Evolutionary conservation across 2,797 vertebrate species (phyloP).

Genomic region (Ctenosaura bakeri): DNA sequence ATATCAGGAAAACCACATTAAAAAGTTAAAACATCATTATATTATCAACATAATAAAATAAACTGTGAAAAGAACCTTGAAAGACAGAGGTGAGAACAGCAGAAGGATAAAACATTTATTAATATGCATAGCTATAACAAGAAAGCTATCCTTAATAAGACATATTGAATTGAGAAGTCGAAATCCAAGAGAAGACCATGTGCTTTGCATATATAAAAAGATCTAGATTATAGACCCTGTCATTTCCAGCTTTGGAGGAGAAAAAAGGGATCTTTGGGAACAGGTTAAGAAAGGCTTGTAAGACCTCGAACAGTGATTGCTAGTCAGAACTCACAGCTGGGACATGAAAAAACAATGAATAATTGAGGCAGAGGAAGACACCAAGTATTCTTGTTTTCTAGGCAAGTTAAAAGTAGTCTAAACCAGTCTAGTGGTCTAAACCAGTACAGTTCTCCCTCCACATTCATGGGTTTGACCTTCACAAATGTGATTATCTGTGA

Average conservation of each 20-base stretch:
- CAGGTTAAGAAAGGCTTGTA: not conserved
- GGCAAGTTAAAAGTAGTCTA: not conserved
- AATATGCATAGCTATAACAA: not conserved
- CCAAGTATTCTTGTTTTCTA: rapidly evolving
- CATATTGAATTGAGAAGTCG: not conserved
- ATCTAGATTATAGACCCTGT: not conserved
- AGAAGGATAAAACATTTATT: rapidly evolving
- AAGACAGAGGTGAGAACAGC: not conserved
- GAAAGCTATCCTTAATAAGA: not conserved
- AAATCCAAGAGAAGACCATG: not conserved
- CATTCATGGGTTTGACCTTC: too few species aligned
- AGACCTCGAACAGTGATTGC: not conserved
- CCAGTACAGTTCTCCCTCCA: not conserved
- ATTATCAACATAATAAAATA: too few species aligned
- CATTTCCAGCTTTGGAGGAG: not conserved
- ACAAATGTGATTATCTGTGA: too few species aligned
- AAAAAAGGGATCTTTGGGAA: not conserved
- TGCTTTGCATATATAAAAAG: not conserved
- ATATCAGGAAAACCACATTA: too few species aligned
- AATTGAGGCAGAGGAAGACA: not conserved
- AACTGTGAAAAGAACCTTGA: conserved; percentile 7
- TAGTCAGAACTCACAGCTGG: not conserved
- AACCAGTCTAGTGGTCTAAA: rapidly evolving
- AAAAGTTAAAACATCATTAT: too few species aligned
- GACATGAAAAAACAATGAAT: not conserved